Conservation (phyloP, 2,797 vertebrate genomes). For the Pachyuromys duprasi region DNA sequence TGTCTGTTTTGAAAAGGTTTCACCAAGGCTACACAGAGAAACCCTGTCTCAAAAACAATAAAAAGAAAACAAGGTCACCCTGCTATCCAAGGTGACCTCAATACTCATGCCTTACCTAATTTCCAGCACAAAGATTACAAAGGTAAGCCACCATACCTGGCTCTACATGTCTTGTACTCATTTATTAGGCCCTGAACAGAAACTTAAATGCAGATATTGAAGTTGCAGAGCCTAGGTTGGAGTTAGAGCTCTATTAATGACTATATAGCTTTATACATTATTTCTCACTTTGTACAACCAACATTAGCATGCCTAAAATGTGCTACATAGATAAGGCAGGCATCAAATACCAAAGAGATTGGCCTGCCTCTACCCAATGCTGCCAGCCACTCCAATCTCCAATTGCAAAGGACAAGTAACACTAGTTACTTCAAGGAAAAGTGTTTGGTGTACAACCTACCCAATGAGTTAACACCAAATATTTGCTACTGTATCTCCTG, state of each 20-base stretch:
- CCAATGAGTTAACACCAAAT: neutral
- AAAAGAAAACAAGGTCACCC: neutral
- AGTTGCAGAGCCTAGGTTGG: neutral
- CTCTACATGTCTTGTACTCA: constrained; percentile 3
- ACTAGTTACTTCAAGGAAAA: neutral
- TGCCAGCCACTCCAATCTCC: neutral
- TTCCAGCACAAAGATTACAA: neutral
- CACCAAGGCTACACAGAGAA: too few species aligned
- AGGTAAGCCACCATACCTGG: neutral
- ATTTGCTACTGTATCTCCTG: neutral
- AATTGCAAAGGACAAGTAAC: neutral
- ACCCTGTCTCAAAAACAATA: too few species aligned
- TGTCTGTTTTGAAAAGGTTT: neutral
- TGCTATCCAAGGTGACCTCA: neutral
- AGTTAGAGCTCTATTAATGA: neutral
- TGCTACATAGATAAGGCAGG: neutral
- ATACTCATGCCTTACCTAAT: neutral
- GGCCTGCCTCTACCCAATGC: neutral
- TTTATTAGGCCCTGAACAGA: neutral
- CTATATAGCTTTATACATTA: neutral
- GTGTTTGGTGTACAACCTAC: neutral
- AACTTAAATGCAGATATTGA: neutral
- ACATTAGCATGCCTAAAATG: neutral
- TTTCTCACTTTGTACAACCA: neutral
- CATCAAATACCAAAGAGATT: neutral